phyloP scores from a whole-genome alignment of 2,797 vertebrate genomes.

The Melanotaenia nigrans region DNA sequence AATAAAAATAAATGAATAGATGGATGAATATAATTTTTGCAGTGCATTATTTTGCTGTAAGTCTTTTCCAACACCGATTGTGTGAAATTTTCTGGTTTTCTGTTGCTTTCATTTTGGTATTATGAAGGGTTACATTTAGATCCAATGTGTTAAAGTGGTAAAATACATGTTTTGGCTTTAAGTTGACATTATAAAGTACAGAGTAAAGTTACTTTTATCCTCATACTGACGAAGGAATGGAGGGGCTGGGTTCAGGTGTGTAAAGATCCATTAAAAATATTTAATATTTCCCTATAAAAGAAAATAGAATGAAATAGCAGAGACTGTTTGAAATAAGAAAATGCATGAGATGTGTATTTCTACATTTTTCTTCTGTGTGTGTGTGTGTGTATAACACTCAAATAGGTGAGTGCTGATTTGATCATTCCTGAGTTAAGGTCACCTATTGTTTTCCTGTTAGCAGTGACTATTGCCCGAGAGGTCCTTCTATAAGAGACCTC shows the following conservation, averaged over 20 bases:
- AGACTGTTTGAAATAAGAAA: background rate
- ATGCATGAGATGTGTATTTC: background rate
- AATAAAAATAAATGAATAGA: too few relatives aligned
- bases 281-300: background rate
- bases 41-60: too few relatives aligned
- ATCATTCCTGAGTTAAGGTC: constrained; percentile 59
- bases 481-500: constrained; percentile 56
- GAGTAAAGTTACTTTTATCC: background rate
- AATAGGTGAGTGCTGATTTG: constrained; percentile 30
- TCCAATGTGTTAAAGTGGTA: too few relatives aligned
- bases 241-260: background rate
- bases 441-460: constrained; percentile 71
- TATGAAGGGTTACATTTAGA: too few relatives aligned
- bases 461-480: constrained; percentile 52
- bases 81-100: too few relatives aligned
- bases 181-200: too few relatives aligned
- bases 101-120: too few relatives aligned
- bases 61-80: too few relatives aligned
- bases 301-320: background rate
- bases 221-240: background rate
- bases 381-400: constrained; percentile 4
- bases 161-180: too few relatives aligned
- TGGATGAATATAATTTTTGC: too few relatives aligned
- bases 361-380: background rate
- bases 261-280: background rate